phyloP scores from a whole-genome alignment of 2,888 invertebrate species.

The Sarcophaga subvicina region DNA sequence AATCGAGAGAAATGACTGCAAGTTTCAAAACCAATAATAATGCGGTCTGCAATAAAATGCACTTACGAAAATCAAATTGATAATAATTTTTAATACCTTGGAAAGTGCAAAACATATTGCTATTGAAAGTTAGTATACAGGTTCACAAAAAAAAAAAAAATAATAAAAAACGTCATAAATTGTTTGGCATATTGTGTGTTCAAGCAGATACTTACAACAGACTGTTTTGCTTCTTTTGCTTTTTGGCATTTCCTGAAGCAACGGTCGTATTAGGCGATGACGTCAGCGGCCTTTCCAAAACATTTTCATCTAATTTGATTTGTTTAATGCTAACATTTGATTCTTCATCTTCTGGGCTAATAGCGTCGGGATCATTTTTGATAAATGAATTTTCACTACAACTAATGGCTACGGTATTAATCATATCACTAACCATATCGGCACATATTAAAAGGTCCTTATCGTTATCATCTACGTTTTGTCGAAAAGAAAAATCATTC shows the following conservation, averaged over 20 bases:
- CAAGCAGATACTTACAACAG: conserved; percentile 74
- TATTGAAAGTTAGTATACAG: too few species aligned
- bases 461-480: conserved; percentile 68
- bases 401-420: conserved; percentile 85
- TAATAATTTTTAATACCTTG: too few species aligned
- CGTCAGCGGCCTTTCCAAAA: background rate
- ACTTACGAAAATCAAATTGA: too few species aligned
- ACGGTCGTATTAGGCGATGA: conserved; percentile 21
- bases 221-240: conserved; percentile 75
- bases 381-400: conserved; percentile 83
- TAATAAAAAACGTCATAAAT: too few species aligned
- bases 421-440: conserved; percentile 83
- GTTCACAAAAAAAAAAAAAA: too few species aligned
- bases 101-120: too few species aligned
- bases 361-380: conserved; percentile 73
- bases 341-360: conserved; percentile 56
- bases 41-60: too few species aligned
- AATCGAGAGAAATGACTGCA: too few species aligned
- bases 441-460: conserved; percentile 77
- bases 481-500: conserved; percentile 75
- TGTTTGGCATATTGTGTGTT: background rate
- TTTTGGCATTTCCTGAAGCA: conserved; percentile 30
- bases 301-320: conserved; percentile 32
- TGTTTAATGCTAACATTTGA: background rate
- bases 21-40: too few species aligned